Conservation (phyloP, 2,113 vertebrate genomes). For the Lanius ludovicianus region DNA sequence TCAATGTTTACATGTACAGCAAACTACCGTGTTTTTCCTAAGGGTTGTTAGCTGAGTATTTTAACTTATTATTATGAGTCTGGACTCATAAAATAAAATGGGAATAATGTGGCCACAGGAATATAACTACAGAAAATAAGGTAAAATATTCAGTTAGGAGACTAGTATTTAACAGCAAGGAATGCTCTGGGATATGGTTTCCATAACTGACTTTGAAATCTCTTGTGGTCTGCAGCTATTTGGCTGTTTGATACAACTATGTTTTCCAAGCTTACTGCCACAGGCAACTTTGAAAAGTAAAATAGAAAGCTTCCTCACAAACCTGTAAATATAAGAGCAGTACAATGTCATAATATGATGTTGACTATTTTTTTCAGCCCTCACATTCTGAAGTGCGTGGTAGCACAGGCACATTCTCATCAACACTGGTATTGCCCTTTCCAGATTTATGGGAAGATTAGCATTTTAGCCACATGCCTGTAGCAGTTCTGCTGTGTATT, state of each 20-base stretch:
- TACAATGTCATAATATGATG: background rate
- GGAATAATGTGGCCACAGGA: background rate
- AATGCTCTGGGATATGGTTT: background rate
- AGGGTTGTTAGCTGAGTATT: background rate
- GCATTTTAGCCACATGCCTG: background rate
- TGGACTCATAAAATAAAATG: background rate
- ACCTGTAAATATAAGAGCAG: background rate
- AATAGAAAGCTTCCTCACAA: background rate
- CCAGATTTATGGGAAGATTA: background rate
- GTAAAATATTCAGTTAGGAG: background rate
- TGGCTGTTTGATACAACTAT: background rate
- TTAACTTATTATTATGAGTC: background rate
- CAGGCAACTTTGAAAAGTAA: background rate
- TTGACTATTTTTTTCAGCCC: background rate
- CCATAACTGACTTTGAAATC: background rate
- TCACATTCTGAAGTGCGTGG: background rate
- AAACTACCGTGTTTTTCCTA: background rate
- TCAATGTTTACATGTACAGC: background rate
- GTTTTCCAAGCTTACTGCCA: background rate
- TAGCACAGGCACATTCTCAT: background rate
- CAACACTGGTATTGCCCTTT: background rate
- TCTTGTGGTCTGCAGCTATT: background rate
- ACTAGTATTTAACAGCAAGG: background rate
- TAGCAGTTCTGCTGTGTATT: rapidly evolving
- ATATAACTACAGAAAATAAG: background rate